Base-by-base conservation (phyloP, 2,797 vertebrate genomes). In the Sus cebifrons region DNA sequence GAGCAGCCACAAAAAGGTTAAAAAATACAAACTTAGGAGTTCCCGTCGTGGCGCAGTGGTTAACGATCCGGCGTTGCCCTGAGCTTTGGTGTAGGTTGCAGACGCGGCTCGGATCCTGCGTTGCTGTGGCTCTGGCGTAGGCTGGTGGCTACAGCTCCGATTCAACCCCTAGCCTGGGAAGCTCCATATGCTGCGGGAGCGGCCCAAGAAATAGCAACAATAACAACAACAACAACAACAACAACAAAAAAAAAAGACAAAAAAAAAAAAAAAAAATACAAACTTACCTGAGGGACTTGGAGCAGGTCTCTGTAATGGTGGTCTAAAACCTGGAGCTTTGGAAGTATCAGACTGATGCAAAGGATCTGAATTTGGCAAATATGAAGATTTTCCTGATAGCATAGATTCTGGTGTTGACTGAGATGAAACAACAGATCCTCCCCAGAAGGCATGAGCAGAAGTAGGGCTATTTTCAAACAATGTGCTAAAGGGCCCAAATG, bases 301-400 rank as follows among this genome's bases (percentile, higher is more conserved):
- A 98, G 99, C 96, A 44, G 99, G 99, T 98, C 99, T 99, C 97
- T 99, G 99, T 95, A 99, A 98, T 18, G 99, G 99, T 54, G 99
- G 99, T 97, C 99, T 98, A 95, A 99, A 99, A 97, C 99, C 99
- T 70, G 99, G 99, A 97, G 99, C 99, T 99, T 99, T 99, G 98
- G 99, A 99, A 98, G 99, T 99, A 96, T 99, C 99, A 89, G 99
- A 97, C 93, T 98, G 98, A 98, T 99, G 99, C 70, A 99, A 98
- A 64, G 98, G 98, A 93, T 99, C 99, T 60, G 99, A 98, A 98
- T 98, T 99, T 99, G 98, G 98, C 98, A 99, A 98, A 98, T 99
- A 99, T 0, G 99, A 98, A 71, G 98, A 98, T 97, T 99, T 99
- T 95, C 98, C 98, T 96, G 98, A 98, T 0, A 99, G 98, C 98